Evolutionary conservation across 1,140 invertebrate species (phyloP), one percentile per base, ranked within the genome.

Genomic region (Acromyrmex heyeri): DNA sequence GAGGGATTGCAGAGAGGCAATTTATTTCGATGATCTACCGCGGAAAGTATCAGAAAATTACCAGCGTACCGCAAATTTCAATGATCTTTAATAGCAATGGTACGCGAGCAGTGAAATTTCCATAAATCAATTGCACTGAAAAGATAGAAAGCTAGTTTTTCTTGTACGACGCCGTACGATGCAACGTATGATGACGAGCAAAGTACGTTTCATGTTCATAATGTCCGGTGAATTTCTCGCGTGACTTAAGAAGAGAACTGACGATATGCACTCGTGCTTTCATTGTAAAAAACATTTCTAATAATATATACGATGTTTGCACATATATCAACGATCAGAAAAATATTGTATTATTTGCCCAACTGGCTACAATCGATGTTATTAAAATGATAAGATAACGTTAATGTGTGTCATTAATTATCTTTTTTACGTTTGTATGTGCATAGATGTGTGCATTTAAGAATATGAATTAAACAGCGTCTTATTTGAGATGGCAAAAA

Each of bases 101-200:
- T 69, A 50, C 10, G 18, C 59, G 24, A 44, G 24, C 44, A 50
- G 61, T 53, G 76, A 79, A 79, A 65, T 79, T 79, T 79, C 44
- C 76, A 79, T 79, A 79, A 79, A 79, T 67, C 76, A 79, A 14
- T 44, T 38, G 21, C 44, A 50, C 59, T 61, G 61, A 67, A 65
- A 79, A 48, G 76, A 7, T 79, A 79, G 61, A 79, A 79, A 79
- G 61, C 27, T 14, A 24, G 61, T 79, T 79, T 79, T 79, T 79
- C 34, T 34, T 50, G 14, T 7, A 44, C 38, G 38, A 12, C 38
- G 10, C 8, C 8, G 38, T 61, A 24, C 24, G 24, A 34, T 67
- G 76, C 61, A 79, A 53, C 44, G 61, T 30, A 30, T 27, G 76
- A 78, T 65, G 76, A 78, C 44, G 24, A 48, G 27, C 38, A 65